These are phyloP conservation scores for Habroteleia sp. DNA, from an alignment of 2,888 invertebrate genomes.

Conservation along the genomic window DNA sequence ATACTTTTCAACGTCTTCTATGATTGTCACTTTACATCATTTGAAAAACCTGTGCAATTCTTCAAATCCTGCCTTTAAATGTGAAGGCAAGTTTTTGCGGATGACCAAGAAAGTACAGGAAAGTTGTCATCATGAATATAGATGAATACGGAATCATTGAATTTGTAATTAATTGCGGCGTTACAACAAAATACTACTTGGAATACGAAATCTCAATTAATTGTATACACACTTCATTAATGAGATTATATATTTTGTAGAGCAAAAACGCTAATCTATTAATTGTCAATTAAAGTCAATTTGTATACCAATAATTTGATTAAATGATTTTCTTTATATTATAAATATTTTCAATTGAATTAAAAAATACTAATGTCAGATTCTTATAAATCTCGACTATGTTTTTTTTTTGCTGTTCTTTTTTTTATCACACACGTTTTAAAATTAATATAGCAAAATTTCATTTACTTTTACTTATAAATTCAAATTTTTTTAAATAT, in stretches of 20 bases:
- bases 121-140: slow-evolving; percentile 43
- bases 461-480: no score
- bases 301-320: no score
- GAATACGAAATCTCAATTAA: slow-evolving; percentile 42
- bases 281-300: no score
- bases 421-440: no score
- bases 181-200: slow-evolving; percentile 25
- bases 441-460: no score
- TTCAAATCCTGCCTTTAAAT: slow-evolving; percentile 9
- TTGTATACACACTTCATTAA: slow-evolving; percentile 31
- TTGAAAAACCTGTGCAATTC: slow-evolving; percentile 23
- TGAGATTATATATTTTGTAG: neutral
- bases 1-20: neutral
- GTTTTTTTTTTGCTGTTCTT: no score
- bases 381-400: no score
- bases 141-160: slow-evolving; percentile 43
- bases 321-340: no score
- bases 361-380: no score
- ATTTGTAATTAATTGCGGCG: slow-evolving; percentile 39
- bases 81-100: slow-evolving; percentile 31
- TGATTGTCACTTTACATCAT: no score
- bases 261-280: neutral
- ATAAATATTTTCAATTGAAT: no score
- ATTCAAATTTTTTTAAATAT: no score
- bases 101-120: slow-evolving; percentile 32